A percentile compares a stretch with the other conserved stretches of the same genome.
phyloP scores from a whole-genome alignment of 2,797 vertebrate species.

The Cyclura pinguis region DNA sequence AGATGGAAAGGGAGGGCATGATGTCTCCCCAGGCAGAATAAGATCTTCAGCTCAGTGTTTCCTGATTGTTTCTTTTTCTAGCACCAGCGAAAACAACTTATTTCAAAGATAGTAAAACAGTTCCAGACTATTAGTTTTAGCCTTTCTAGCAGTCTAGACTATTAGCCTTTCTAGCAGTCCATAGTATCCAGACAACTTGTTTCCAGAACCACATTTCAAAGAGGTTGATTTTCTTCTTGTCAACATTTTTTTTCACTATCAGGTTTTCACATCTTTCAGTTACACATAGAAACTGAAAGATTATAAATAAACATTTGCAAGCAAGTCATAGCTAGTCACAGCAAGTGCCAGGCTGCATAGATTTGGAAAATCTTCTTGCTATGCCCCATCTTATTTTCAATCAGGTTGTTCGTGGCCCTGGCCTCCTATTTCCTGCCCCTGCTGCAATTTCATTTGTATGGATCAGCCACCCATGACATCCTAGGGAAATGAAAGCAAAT shows the following conservation, averaged over 20 bases:
- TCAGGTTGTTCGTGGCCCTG: constrained; percentile 55
- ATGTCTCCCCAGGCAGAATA: not conserved
- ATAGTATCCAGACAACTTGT: no score
- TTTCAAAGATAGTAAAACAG: not conserved
- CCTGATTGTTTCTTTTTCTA: not conserved
- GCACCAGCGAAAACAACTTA: not conserved
- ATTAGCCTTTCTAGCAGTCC: no score
- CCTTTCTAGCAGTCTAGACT: no score
- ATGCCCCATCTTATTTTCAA: not conserved
- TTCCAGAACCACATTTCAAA: no score
- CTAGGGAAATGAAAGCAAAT: constrained; percentile 76
- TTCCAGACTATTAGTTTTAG: not conserved
- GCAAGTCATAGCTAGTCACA: not conserved
- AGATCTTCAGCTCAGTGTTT: not conserved
- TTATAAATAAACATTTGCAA: not conserved
- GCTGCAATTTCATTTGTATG: constrained; percentile 69
- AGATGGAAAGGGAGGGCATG: not conserved
- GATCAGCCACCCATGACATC: constrained; percentile 76
- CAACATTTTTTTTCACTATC: no score
- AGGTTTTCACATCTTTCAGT: no score
- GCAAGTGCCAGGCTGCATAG: fast-evolving
- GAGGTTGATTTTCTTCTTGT: no score
- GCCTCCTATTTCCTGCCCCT: constrained; percentile 76
- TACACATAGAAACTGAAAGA: no score
- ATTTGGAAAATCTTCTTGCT: not conserved